These are phyloP conservation scores for Sula dactylatra DNA, from an alignment of 2,113 vertebrate genomes.

Conservation along the genomic window DNA sequence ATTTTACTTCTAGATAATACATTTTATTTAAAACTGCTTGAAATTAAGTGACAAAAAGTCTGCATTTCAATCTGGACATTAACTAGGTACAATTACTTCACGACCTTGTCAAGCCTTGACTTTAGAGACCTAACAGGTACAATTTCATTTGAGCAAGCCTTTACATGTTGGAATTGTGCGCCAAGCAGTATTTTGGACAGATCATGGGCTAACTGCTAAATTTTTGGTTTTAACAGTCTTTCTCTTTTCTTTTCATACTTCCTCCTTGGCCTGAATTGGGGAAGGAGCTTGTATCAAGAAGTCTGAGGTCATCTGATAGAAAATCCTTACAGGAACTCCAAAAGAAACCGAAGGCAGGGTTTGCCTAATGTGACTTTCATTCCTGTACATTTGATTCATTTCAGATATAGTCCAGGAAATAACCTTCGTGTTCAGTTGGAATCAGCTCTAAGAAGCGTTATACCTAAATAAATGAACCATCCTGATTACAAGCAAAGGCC, in stretches of 20 bases:
- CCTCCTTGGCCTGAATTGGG: background rate
- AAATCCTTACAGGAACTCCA: conserved; percentile 11
- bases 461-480: background rate
- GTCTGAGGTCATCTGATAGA: background rate
- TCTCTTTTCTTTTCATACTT: conserved; percentile 13
- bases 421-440: background rate
- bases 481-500: background rate
- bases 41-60: background rate
- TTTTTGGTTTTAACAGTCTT: background rate
- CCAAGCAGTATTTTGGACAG: background rate
- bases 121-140: background rate
- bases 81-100: background rate
- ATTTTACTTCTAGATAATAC: background rate
- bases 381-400: background rate
- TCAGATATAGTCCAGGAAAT: background rate
- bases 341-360: background rate
- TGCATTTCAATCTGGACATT: background rate
- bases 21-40: background rate
- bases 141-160: background rate
- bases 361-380: background rate
- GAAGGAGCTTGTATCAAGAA: background rate
- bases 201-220: background rate
- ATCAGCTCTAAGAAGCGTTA: background rate
- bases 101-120: background rate
- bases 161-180: background rate